Conservation (phyloP, 2,888 invertebrate species). For the Acanthococcus lagerstroemiae region DNA sequence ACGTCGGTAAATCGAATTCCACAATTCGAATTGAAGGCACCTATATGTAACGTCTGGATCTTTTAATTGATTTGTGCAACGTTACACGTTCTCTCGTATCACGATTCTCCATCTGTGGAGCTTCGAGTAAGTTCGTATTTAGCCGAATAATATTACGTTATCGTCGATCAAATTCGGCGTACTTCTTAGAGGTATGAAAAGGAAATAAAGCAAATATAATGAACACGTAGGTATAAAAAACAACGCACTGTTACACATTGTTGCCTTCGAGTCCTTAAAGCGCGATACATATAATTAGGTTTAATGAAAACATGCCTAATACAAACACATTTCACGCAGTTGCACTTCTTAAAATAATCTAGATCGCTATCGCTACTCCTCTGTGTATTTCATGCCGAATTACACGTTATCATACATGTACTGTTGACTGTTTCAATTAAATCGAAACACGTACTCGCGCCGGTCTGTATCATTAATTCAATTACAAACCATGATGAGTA, state of each 20-base stretch:
- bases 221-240: slow-evolving; percentile 10
- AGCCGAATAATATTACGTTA: too few species aligned
- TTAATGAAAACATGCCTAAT: slow-evolving; percentile 28
- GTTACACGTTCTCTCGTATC: too few species aligned
- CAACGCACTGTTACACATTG: slow-evolving; percentile 25
- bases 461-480: slow-evolving; percentile 28
- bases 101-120: too few species aligned
- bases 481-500: slow-evolving; percentile 28
- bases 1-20: too few species aligned
- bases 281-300: slow-evolving; percentile 24
- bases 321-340: slow-evolving; percentile 29
- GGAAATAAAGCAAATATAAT: slow-evolving; percentile 7
- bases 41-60: too few species aligned
- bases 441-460: slow-evolving; percentile 27
- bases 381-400: slow-evolving; percentile 25
- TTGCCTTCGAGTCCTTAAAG: slow-evolving; percentile 7
- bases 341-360: slow-evolving; percentile 29
- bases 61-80: too few species aligned
- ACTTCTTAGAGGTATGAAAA: background rate
- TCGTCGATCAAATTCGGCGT: too few species aligned
- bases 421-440: slow-evolving; percentile 30
- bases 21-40: too few species aligned
- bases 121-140: too few species aligned
- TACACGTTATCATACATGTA: slow-evolving; percentile 28
- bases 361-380: slow-evolving; percentile 19